phyloP scores from a whole-genome alignment of 2,113 vertebrate genomes.

The Cheirogaleus medius region DNA sequence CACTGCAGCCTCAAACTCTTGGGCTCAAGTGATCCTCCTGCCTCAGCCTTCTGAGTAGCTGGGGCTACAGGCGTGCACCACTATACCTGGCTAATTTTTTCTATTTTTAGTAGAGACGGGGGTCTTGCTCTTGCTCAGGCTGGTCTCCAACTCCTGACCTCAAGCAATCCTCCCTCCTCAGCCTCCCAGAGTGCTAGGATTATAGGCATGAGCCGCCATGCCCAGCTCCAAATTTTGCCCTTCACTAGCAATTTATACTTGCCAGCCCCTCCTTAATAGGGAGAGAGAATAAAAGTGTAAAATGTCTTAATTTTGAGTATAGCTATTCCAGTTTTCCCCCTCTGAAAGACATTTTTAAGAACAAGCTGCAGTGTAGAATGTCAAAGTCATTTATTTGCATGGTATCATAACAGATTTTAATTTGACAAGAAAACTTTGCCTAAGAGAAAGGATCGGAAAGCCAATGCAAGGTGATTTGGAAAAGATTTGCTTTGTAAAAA shows the following conservation, averaged over 20 bases:
- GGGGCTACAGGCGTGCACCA: no score
- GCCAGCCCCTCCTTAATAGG: neutral
- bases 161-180: no score
- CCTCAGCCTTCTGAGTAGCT: no score
- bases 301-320: neutral
- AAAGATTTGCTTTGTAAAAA: constrained; percentile 29
- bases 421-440: neutral
- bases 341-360: neutral
- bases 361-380: neutral
- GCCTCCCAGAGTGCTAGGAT: no score
- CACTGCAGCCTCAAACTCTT: no score
- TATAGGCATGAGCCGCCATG: no score
- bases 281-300: neutral
- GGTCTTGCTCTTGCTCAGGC: no score
- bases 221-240: neutral
- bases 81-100: no score
- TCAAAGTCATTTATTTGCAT: neutral
- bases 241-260: neutral
- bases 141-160: no score
- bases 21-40: no score
- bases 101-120: no score
- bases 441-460: neutral
- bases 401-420: neutral
- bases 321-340: neutral
- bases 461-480: neutral